phyloP scores from a whole-genome alignment of 2,888 invertebrate species.

The Lasioglossum leucozonium region DNA sequence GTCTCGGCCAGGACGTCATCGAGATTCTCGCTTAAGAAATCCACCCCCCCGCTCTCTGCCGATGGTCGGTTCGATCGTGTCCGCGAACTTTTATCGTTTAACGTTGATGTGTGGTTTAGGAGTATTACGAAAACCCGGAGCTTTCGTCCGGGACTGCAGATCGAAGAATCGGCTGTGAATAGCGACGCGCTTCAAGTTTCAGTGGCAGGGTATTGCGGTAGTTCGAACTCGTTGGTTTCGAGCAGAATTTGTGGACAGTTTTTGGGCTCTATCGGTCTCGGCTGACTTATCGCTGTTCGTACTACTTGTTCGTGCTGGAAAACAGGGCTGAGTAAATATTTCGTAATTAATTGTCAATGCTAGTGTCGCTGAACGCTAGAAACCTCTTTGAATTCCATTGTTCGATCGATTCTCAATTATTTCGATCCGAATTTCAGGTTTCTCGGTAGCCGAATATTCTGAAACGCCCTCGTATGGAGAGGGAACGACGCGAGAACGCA shows the following conservation, averaged over 20 bases:
- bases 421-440: background rate
- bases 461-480: background rate
- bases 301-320: background rate
- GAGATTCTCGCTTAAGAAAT: background rate
- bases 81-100: background rate
- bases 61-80: background rate
- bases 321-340: background rate
- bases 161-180: background rate
- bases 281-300: background rate
- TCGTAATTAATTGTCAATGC: background rate
- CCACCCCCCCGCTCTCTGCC: background rate
- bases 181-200: background rate
- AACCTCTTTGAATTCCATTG: background rate
- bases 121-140: background rate
- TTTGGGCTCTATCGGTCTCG: background rate
- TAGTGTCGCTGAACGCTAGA: background rate
- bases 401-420: background rate
- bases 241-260: background rate
- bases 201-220: background rate
- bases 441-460: too few relatives aligned
- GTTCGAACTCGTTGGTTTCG: background rate
- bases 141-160: background rate
- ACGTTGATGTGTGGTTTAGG: background rate
- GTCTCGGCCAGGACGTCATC: slow-evolving; percentile 11
- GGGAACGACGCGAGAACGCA: background rate